A percentile compares a stretch with the other conserved stretches of the same genome.
Conservation (phyloP, 2,888 invertebrate genomes). For the Saturnia japonica region DNA sequence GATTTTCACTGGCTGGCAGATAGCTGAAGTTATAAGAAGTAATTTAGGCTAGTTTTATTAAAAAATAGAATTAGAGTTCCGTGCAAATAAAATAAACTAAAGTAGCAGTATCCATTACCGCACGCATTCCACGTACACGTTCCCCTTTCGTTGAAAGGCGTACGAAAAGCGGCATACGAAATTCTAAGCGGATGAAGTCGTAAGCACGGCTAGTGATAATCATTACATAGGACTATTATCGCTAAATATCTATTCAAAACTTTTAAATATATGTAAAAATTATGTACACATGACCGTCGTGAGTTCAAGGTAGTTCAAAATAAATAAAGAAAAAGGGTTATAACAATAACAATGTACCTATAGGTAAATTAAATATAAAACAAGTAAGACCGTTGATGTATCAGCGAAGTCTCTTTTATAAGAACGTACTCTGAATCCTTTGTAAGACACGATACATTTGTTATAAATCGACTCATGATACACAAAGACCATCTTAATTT, state of each 20-base stretch:
- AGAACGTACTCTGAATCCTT: slow-evolving; percentile 14
- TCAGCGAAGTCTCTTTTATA: slow-evolving; percentile 22
- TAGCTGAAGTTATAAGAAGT: no score
- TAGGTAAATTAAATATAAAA: background rate
- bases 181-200: no score
- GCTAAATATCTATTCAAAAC: background rate
- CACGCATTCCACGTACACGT: no score
- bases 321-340: background rate
- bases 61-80: no score
- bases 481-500: slow-evolving; percentile 29
- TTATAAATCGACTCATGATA: slow-evolving; percentile 16
- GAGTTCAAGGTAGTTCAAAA: background rate
- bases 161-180: no score
- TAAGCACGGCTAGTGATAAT: no score
- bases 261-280: background rate
- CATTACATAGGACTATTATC: background rate
- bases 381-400: background rate
- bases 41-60: no score
- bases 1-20: no score
- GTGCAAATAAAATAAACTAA: no score
- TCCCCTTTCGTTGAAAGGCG: no score
- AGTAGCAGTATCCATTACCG: no score
- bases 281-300: background rate
- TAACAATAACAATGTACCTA: background rate
- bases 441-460: slow-evolving; percentile 43